Evolutionary conservation across 2,888 invertebrate species (phyloP), one percentile per base, ranked within the genome.

Genomic region (Cosmia trapezina): DNA sequence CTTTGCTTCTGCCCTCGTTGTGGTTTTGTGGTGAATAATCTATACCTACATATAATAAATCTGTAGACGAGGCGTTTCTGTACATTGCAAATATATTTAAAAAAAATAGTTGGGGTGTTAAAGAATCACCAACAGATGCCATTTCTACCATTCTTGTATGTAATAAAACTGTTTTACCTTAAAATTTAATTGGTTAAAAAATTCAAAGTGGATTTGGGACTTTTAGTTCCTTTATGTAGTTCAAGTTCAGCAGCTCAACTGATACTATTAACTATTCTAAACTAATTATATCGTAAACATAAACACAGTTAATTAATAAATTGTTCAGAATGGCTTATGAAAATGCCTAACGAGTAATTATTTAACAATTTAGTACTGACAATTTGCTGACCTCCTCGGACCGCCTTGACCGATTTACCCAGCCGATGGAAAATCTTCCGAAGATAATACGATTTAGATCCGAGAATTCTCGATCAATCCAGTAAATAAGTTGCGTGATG

Each of bases 391-490:
- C 91, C 93, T 91, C 82, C 89, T 80, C 63, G 71, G 66, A 8
- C 51, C 72, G 67, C 94, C 94, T 93, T 95, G 94, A 87, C 94
- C 94, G 88, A 88, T 83, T 92, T 94, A 89, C 73, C 81, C 83
- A 88, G 79, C 87, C 85, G 83, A 84, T 90, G 89, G 89, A 90
- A 93, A 92, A 90, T 90, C 89, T 89, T 89, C 87, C 78, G 84
- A 89, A 85, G 81, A 77, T 83, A 80, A 76, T 73, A 73, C 71
- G 71, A 69, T 83, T 80, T 73, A 72, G 37, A 78, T 68, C 62
- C n/a, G 64, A 83, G 68, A 22, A 68, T 71, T 73, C 7, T 17
- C 47, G 56, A 74, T 53, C 45, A n/a, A 54, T 70, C 61, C 47
- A 56, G 12, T 57, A 75, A 73, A 76, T 82, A 73, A 66, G 8